Evolutionary conservation across 2,113 vertebrate genomes (phyloP).

Genomic region (Sminthopsis crassicaudata): DNA sequence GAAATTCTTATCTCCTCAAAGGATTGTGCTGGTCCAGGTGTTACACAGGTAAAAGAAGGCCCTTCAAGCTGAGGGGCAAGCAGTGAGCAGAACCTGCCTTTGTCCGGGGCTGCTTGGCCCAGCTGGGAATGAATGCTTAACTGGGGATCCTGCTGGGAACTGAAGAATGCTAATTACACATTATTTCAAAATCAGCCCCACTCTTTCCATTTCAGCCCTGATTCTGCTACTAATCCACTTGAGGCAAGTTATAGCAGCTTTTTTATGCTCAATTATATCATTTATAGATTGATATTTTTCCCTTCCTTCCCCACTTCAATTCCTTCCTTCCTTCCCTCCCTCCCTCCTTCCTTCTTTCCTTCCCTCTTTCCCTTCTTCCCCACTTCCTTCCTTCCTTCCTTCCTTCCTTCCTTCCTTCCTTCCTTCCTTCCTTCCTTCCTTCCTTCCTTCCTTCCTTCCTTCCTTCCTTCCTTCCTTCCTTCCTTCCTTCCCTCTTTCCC

Average conservation of each 20-base stretch:
- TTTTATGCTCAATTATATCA: background rate
- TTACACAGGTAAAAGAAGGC: background rate
- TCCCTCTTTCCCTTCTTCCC: no score
- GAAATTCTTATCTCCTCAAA: background rate
- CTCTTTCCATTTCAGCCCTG: background rate
- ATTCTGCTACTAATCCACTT: background rate
- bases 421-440: no score
- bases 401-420: no score
- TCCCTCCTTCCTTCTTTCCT: no score
- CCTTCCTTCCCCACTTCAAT: no score
- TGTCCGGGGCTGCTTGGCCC: background rate
- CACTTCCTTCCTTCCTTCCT: fast-evolving
- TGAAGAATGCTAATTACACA: background rate
- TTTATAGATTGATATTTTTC: background rate
- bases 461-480: no score
- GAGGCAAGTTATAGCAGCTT: background rate
- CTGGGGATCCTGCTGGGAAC: background rate
- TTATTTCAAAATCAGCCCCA: background rate
- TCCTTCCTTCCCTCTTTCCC: no score
- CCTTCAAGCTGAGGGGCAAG: background rate
- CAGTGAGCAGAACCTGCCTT: background rate
- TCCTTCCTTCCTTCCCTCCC: no score
- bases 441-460: background rate
- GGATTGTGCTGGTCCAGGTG: background rate
- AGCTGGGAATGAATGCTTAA: background rate